phyloP scores from a whole-genome alignment of 2,113 vertebrate species.

The Catharus minimus region DNA sequence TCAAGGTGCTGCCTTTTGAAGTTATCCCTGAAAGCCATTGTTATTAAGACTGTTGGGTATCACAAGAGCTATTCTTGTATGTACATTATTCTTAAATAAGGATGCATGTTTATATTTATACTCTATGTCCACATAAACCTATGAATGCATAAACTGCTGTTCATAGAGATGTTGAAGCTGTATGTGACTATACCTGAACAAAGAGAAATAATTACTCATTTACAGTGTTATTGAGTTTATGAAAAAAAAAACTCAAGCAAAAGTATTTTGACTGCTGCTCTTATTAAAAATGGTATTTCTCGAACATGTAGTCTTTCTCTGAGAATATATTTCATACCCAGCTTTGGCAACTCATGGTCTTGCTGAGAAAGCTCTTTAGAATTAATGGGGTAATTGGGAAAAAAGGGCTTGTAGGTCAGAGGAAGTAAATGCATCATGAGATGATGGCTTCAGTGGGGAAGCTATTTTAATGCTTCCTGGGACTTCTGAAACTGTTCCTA shows the following conservation, averaged over 20 bases:
- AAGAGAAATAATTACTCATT: neutral
- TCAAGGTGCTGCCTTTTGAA: constrained; percentile 53
- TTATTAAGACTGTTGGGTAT: constrained; percentile 19
- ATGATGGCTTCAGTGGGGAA: neutral
- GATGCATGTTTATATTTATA: neutral
- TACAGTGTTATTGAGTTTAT: neutral
- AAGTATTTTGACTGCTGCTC: neutral
- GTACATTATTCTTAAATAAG: neutral
- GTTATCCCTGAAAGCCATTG: constrained; percentile 16
- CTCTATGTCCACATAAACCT: neutral
- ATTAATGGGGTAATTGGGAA: neutral
- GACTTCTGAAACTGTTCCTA: neutral
- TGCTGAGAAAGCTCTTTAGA: neutral
- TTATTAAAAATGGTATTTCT: neutral
- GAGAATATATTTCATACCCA: neutral
- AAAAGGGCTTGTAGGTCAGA: neutral
- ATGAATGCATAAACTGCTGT: neutral
- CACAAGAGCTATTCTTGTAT: neutral
- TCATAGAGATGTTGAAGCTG: neutral
- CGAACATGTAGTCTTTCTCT: fast-evolving
- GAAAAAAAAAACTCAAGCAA: neutral
- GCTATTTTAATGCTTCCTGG: neutral
- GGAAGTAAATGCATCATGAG: neutral
- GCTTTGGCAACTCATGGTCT: neutral
- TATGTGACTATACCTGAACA: neutral